Conservation (phyloP, 2,113 vertebrate species). For the Platysteira castanea region DNA sequence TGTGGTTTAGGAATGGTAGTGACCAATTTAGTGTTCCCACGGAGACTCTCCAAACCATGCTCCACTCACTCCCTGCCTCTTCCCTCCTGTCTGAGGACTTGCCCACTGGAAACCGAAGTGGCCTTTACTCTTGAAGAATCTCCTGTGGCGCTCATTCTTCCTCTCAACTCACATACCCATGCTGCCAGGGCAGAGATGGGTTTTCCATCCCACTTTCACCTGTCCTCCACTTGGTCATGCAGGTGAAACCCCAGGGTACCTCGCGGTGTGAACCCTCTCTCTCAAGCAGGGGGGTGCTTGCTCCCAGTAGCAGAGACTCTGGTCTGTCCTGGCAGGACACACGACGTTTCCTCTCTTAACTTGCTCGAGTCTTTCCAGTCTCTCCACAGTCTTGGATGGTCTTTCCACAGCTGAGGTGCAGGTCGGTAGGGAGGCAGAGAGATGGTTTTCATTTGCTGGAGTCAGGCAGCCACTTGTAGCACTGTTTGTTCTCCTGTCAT, state of each 20-base stretch:
- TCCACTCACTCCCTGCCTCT: fast-evolving
- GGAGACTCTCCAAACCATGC: not conserved
- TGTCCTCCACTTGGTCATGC: too few species aligned
- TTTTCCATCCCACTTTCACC: not conserved
- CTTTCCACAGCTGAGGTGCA: not conserved
- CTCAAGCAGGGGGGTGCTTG: not conserved
- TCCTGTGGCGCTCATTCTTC: not conserved
- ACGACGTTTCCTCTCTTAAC: fast-evolving
- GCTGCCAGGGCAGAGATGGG: not conserved
- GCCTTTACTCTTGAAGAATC: not conserved
- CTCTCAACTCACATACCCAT: not conserved
- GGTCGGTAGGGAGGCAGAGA: not conserved
- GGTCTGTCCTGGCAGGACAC: not conserved
- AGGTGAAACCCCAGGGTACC: not conserved
- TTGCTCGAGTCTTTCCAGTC: not conserved
- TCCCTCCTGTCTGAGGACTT: not conserved
- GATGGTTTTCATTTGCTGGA: not conserved
- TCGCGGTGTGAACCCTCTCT: not conserved
- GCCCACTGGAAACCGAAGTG: not conserved
- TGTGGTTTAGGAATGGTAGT: not conserved
- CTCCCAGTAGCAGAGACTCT: not conserved
- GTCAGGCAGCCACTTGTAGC: not conserved
- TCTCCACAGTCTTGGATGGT: not conserved
- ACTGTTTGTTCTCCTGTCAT: not conserved
- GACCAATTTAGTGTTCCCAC: not conserved